Conservation (phyloP, 2,113 vertebrate species). For the Campylomormyrus numenius region DNA sequence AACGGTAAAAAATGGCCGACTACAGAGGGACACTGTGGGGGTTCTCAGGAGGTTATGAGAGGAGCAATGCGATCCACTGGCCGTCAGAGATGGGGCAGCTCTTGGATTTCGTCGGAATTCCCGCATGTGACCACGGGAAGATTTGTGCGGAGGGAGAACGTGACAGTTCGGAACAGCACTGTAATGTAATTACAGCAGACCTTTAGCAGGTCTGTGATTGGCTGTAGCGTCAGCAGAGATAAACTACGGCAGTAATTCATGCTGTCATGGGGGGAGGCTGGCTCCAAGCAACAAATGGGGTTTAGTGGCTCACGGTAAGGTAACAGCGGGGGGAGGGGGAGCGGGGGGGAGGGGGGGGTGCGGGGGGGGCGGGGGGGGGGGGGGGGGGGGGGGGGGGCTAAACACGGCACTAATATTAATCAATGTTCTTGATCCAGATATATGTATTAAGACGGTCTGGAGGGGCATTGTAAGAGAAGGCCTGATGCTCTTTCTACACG, state of each 20-base stretch:
- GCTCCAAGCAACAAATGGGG: background rate
- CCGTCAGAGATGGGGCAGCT: background rate
- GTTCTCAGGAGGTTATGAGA: background rate
- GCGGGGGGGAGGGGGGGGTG: no score
- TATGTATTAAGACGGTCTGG: background rate
- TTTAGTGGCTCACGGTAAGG: background rate
- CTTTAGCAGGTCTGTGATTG: background rate
- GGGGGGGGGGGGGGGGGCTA: background rate
- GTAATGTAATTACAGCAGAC: background rate
- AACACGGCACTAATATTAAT: background rate
- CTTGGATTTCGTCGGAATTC: background rate
- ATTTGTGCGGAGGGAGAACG: background rate
- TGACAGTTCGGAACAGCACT: background rate
- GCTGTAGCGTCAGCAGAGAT: background rate
- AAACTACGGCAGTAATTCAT: background rate
- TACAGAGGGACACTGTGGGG: background rate
- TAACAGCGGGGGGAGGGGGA: background rate
- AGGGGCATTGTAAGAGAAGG: background rate
- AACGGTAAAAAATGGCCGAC: background rate
- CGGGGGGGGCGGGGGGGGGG: no score
- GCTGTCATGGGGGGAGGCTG: background rate
- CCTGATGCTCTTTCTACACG: background rate
- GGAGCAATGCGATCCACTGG: background rate
- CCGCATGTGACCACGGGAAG: background rate
- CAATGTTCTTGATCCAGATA: background rate